These are phyloP conservation scores for Pachymerium ferrugineum DNA, from an alignment of 2,888 invertebrate genomes.

Conservation along the genomic window DNA sequence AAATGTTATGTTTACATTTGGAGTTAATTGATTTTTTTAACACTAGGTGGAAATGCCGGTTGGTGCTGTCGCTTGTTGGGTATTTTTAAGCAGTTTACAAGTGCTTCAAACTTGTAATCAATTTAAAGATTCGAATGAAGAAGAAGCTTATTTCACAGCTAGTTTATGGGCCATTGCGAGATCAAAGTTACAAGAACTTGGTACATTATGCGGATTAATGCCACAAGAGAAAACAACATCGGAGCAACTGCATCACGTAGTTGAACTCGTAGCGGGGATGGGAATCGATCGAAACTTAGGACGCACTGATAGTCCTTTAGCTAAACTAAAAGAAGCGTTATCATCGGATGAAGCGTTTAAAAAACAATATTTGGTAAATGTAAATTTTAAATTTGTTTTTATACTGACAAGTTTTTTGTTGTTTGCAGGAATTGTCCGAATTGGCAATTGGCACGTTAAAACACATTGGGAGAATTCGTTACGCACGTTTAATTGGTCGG, in stretches of 20 bases:
- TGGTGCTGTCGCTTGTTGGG: constrained; percentile 87
- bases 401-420: constrained; percentile 26
- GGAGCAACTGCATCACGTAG: constrained; percentile 82
- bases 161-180: constrained; percentile 81
- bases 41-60: constrained; percentile 60
- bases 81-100: constrained; percentile 83
- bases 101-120: constrained; percentile 68
- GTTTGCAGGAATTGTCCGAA: constrained; percentile 72
- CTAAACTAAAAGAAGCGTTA: constrained; percentile 79
- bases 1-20: not conserved
- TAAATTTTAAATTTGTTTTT: not conserved
- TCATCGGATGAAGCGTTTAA: constrained; percentile 84
- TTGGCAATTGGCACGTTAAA: constrained; percentile 94
- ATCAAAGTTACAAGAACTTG: constrained; percentile 78
- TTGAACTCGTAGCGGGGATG: constrained; percentile 85
- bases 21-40: not conserved
- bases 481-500: constrained; percentile 79
- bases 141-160: constrained; percentile 71
- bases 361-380: constrained; percentile 70
- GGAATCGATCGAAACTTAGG: constrained; percentile 51
- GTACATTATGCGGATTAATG: constrained; percentile 82
- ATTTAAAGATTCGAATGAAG: constrained; percentile 43
- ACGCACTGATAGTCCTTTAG: constrained; percentile 56
- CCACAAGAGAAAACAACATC: constrained; percentile 67
- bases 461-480: constrained; percentile 77